phyloP scores from a whole-genome alignment of 2,113 vertebrate species.

The Malurus melanocephalus region DNA sequence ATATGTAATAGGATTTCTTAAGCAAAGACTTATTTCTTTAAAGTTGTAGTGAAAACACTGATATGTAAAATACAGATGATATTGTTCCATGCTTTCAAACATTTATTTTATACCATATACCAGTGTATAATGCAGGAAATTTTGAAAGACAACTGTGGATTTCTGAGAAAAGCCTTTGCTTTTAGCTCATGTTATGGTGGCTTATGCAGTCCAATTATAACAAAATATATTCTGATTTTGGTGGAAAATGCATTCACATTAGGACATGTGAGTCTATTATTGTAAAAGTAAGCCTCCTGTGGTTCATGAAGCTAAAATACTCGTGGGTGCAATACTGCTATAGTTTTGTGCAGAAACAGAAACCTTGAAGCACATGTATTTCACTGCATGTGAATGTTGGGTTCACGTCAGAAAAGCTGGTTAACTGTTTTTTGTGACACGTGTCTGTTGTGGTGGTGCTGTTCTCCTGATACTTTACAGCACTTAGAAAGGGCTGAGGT shows the following conservation, averaged over 20 bases:
- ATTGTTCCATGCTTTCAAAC: not conserved
- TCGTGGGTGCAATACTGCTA: not conserved
- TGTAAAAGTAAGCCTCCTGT: not conserved
- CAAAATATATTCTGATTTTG: not conserved
- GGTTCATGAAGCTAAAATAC: conserved; percentile 4
- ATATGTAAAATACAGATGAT: not conserved
- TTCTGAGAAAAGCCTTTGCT: not conserved
- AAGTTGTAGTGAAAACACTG: not conserved
- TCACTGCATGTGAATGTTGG: not conserved
- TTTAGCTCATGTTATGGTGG: not conserved
- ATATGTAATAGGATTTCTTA: not conserved
- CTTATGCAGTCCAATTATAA: not conserved
- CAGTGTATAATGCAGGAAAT: not conserved
- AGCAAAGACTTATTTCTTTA: not conserved
- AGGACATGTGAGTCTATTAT: not conserved
- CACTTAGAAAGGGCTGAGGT: not conserved
- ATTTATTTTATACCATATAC: not conserved
- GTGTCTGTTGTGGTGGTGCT: not conserved
- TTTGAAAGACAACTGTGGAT: not conserved
- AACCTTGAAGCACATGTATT: not conserved
- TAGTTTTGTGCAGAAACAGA: conserved; percentile 28
- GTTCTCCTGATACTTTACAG: not conserved
- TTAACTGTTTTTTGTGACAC: not conserved
- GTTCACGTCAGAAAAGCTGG: not conserved
- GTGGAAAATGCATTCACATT: not conserved